Evolutionary conservation across 2,888 invertebrate species (phyloP).

Genomic region (Meganola albula): DNA sequence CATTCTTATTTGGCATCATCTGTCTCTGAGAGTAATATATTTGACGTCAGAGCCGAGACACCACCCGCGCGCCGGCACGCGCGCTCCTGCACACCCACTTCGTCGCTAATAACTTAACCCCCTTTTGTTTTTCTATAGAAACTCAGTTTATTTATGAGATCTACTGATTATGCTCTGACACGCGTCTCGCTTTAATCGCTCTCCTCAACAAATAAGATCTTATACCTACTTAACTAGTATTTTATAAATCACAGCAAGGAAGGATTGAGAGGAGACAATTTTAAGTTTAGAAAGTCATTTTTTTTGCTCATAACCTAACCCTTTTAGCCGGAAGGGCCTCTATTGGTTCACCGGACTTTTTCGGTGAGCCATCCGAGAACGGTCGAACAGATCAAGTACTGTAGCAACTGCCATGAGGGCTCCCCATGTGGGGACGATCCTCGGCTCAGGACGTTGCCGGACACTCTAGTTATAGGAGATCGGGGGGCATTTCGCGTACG

Average conservation of each 20-base stretch:
- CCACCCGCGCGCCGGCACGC: slow-evolving; percentile 37
- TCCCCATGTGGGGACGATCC: no score
- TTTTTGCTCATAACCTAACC: no score
- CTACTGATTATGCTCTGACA: slow-evolving; percentile 71
- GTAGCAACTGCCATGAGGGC: no score
- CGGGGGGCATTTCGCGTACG: no score
- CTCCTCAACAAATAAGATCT: slow-evolving; percentile 41
- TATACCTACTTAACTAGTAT: neutral
- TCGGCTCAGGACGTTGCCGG: no score
- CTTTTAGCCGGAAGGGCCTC: no score
- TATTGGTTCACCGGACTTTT: no score
- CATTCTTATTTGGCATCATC: slow-evolving; percentile 44
- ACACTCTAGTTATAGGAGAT: no score
- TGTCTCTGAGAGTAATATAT: slow-evolving; percentile 57
- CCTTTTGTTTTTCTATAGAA: slow-evolving; percentile 74
- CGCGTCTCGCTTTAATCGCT: slow-evolving; percentile 59
- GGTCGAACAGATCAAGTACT: no score
- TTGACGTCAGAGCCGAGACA: slow-evolving; percentile 30
- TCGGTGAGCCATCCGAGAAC: no score
- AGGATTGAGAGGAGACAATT: no score
- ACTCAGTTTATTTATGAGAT: slow-evolving; percentile 75
- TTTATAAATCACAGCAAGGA: neutral
- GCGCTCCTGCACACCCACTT: slow-evolving; percentile 52
- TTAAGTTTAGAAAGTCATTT: no score
- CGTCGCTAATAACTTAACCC: slow-evolving; percentile 72